phyloP scores from a whole-genome alignment of 2,113 vertebrate species.

The Dunckerocampus dactyliophorus region DNA sequence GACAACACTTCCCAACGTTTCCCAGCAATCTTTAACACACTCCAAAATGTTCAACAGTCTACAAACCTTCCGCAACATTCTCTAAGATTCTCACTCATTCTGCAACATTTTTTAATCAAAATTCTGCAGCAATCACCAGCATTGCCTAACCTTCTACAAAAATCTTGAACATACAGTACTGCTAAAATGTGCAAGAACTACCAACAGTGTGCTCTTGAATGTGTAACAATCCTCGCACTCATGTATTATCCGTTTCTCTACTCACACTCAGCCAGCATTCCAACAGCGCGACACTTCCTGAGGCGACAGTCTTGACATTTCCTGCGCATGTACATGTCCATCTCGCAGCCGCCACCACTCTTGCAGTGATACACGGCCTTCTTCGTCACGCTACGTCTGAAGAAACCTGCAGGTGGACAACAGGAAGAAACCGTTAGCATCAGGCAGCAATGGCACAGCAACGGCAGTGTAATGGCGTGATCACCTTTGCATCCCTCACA shows the following conservation, averaged over 20 bases:
- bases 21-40: too few relatives aligned
- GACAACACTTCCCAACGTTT: too few relatives aligned
- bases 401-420: slow-evolving; percentile 75
- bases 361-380: slow-evolving; percentile 91
- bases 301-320: slow-evolving; percentile 94
- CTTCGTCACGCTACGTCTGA: slow-evolving; percentile 88
- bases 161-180: too few relatives aligned
- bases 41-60: too few relatives aligned
- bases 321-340: slow-evolving; percentile 96
- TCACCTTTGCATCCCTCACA: slow-evolving; percentile 95
- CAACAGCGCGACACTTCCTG: slow-evolving; percentile 89
- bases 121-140: too few relatives aligned
- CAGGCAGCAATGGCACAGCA: neutral
- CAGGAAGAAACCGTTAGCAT: neutral
- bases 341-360: slow-evolving; percentile 89
- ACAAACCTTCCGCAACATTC: too few relatives aligned
- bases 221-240: slow-evolving; percentile 33
- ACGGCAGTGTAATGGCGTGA: neutral
- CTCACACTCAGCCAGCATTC: slow-evolving; percentile 91
- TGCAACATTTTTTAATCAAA: too few relatives aligned
- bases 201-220: neutral
- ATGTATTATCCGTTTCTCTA: neutral
- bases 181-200: too few relatives aligned
- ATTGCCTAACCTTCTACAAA: too few relatives aligned
- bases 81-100: too few relatives aligned